Percentiles rank a stretch among this genome's conserved stretches.
Conservation (phyloP, 2,888 invertebrate genomes). For the Opisthograptis luteolata region DNA sequence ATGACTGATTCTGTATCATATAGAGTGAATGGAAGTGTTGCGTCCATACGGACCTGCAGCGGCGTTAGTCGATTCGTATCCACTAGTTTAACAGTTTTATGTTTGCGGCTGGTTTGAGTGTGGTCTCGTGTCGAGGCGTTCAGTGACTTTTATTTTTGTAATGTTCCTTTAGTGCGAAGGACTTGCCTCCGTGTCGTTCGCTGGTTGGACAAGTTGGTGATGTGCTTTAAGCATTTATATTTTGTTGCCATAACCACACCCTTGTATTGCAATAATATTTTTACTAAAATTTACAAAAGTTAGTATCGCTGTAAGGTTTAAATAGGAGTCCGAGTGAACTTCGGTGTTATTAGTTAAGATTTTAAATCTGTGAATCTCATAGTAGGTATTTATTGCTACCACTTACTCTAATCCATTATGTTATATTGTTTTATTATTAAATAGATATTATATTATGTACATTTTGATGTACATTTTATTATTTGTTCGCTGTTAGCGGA, state of each 20-base stretch:
- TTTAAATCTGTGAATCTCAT: conserved; percentile 84
- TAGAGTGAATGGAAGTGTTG: conserved; percentile 82
- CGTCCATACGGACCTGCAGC: conserved; percentile 74
- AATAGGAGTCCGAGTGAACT: conserved; percentile 72
- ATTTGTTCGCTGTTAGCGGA: conserved; percentile 75
- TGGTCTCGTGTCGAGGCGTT: conserved; percentile 67
- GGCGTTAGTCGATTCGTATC: conserved; percentile 79
- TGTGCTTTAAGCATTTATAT: conserved; percentile 85
- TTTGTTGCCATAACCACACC: conserved; percentile 84
- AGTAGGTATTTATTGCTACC: conserved; percentile 84
- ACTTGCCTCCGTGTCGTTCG: conserved; percentile 76
- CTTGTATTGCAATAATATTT: conserved; percentile 83
- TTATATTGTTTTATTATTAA: conserved; percentile 77
- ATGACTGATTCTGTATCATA: conserved; percentile 83
- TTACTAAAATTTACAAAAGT: conserved; percentile 82
- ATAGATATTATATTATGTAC: conserved; percentile 83
- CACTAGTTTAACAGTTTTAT: conserved; percentile 83
- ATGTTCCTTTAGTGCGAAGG: conserved; percentile 83
- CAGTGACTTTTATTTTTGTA: conserved; percentile 70
- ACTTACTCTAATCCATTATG: conserved; percentile 81
- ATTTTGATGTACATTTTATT: conserved; percentile 84
- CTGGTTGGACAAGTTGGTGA: conserved; percentile 80
- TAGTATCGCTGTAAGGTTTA: conserved; percentile 78
- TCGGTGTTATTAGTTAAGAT: conserved; percentile 84
- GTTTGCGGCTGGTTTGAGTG: conserved; percentile 69